Conservation (phyloP, 2,797 vertebrate genomes). For the Cephalopachus bancanus region DNA sequence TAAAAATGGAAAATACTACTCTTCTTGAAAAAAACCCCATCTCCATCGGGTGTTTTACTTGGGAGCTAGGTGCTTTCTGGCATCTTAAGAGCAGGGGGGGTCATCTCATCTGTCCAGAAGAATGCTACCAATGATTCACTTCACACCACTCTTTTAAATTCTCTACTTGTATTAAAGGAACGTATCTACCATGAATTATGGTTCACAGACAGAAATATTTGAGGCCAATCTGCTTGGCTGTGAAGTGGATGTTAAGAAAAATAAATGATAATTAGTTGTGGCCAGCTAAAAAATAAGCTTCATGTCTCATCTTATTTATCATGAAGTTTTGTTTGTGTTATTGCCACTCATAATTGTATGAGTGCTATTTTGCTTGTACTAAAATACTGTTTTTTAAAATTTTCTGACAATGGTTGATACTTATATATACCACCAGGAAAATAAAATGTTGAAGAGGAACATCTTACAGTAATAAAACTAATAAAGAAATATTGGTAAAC, state of each 20-base stretch:
- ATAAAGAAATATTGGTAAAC: neutral
- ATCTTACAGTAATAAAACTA: neutral
- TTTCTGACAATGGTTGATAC: neutral
- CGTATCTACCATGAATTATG: neutral
- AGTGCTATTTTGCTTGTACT: neutral
- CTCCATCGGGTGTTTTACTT: neutral
- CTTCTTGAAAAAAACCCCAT: neutral
- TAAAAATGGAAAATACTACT: neutral
- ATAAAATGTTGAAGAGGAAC: neutral
- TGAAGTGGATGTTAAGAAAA: neutral
- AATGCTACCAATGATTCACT: neutral
- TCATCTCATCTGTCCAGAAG: neutral
- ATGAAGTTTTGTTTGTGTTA: neutral
- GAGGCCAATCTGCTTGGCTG: neutral
- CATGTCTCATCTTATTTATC: neutral
- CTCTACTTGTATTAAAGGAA: neutral
- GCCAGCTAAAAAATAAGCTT: neutral
- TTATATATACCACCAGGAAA: neutral
- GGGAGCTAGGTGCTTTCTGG: accelerated
- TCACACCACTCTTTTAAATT: neutral
- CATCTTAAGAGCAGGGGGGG: neutral
- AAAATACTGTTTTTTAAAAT: neutral
- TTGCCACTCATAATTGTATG: neutral
- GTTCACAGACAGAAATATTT: neutral
- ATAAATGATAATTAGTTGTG: neutral